Evolutionary conservation across 2,113 vertebrate species (phyloP), one percentile per base, ranked within the genome.

Genomic region (Pogonocichla stellata): DNA sequence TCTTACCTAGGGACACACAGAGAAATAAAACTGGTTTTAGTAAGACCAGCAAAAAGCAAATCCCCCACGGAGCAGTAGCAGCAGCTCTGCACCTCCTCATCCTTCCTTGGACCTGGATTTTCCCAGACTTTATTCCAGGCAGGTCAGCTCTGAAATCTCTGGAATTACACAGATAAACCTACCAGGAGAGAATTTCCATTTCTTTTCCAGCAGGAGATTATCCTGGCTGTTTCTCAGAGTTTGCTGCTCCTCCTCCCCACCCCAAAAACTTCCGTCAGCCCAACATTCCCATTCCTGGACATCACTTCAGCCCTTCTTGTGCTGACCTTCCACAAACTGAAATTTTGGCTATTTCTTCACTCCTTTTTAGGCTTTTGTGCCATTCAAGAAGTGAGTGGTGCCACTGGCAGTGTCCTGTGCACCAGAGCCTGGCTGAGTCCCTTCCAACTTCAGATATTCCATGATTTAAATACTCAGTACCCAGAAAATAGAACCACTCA

Each of bases 241-340:
- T 53, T 60, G 29, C 11, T 50, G 48, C 2, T 50, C 48, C 24
- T 54, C 26, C 22, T 10, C 47, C 28, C 23, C 1, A 8, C 7
- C 14, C 38, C 2, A 12, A 64, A 7, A 40, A 14, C 4, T 7
- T 4, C 6, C 4, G 5, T 38, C 26, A 29, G 40, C 16, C 10
- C 60, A 38, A 16, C n/a, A 3, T 60, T 33, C 25, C 36, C 36
- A 34, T 10, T 15, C 2, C 77, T 3, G n/a, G 51, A 3, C 9
- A 8, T 4, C 5, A 11, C 7, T 8, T 2, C 18, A 7, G 1
- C 19, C 43, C 25, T 54, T 15, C 14, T 19, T 6, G 8, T 2
- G 20, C 13, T 5, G 17, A 2, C 43, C 42, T 28, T 15, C 18
- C 65, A 28, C 13, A 60, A 26, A 33, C 15, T 42, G 3, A 10